Evolutionary conservation across 2,888 invertebrate species (phyloP), one percentile per base, ranked within the genome.

Genomic region (Eupithecia dodoneata): DNA sequence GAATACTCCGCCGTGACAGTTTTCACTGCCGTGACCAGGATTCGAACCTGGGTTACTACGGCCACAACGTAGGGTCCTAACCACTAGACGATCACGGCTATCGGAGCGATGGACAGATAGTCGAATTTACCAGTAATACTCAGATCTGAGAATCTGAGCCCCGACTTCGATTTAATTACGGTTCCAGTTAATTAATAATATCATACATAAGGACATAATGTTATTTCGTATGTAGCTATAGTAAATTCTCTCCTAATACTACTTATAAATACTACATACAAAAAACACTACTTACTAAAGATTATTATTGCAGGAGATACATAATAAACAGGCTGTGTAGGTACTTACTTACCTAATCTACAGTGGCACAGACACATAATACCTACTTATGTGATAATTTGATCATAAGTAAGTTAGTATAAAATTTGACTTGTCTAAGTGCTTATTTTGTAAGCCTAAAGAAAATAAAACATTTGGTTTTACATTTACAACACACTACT

Each of bases 21-120:
- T n/a, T 4, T 4, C 87, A 88, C 87, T 88, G 88, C 88, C 88
- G 88, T 88, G 87, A 88, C 88, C 87, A 88, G 87, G 86, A 96
- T 96, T 96, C 96, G 96, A 96, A 96, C 96, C 96, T 96, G 96
- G 96, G 96, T 96, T 96, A 96, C 96, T 96, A 96, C 96, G 96
- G 96, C 96, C 96, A 97, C 96, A 96, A 96, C 96, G 96, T 96
- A 96, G 96, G 96, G 96, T 96, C 96, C 96, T 96, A 96, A 96
- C 96, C 96, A 96, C 96, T 96, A 96, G 96, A 96, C 96, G 96
- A 96, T 96, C 90, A 92, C 92, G 91, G 93, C 93, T 92, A 86
- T 77, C 79, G 83, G 79, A 84, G 83, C 80, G 78, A 45, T 79
- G 67, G 49, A 0, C 0, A 3, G 0, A 88, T 89, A 95, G 96